Conservation (phyloP, 2,113 vertebrate genomes). For the Menura novaehollandiae region DNA sequence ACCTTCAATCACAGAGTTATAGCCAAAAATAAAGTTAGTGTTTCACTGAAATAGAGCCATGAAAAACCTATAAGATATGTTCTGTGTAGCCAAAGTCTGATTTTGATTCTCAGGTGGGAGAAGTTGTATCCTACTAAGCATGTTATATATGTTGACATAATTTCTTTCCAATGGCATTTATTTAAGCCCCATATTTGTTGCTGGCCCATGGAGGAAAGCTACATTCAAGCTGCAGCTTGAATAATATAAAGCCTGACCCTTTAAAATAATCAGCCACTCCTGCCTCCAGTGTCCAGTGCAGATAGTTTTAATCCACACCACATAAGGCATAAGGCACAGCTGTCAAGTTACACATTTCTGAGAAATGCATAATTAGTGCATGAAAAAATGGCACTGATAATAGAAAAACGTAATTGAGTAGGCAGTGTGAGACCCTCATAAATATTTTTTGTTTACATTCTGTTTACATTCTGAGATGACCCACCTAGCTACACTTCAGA, state of each 20-base stretch:
- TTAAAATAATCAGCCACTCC: background rate
- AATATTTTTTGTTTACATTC: background rate
- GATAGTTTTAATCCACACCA: background rate
- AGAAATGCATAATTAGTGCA: background rate
- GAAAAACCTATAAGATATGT: background rate
- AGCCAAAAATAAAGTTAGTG: background rate
- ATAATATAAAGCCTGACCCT: background rate
- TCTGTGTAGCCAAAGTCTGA: background rate
- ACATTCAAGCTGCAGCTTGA: background rate
- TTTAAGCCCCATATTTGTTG: background rate
- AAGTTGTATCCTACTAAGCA: background rate
- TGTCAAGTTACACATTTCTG: background rate
- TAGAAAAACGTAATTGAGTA: background rate
- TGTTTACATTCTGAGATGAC: background rate
- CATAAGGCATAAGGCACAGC: background rate
- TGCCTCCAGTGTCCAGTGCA: background rate
- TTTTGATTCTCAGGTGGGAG: background rate
- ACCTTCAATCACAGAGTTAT: background rate
- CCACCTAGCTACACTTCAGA: background rate
- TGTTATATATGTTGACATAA: background rate
- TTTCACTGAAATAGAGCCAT: background rate
- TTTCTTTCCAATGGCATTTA: background rate
- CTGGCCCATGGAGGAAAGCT: background rate
- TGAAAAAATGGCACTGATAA: background rate
- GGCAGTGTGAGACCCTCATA: background rate